Percentiles rank a stretch among this genome's conserved stretches.
Conservation (phyloP, 2,888 invertebrate species). For the Chloroclysta siterata region DNA sequence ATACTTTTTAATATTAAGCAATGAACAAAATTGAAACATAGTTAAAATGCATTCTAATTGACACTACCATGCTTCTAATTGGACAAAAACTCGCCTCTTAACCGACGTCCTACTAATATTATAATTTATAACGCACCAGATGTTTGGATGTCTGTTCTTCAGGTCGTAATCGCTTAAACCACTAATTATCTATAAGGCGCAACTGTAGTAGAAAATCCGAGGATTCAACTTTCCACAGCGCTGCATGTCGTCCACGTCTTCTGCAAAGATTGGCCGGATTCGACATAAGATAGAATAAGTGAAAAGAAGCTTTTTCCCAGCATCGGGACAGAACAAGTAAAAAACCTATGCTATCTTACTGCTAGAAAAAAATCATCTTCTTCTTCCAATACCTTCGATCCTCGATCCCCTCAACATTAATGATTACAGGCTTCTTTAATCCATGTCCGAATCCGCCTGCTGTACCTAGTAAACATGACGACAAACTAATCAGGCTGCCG, state of each 20-base stretch:
- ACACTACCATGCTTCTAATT: slow-evolving; percentile 7
- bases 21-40: background rate
- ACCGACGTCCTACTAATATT: background rate
- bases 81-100: slow-evolving; percentile 10
- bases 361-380: background rate
- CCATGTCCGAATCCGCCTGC: background rate
- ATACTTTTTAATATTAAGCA: background rate
- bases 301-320: background rate
- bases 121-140: background rate
- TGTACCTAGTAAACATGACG: background rate
- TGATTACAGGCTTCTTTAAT: background rate
- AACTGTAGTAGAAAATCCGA: no score
- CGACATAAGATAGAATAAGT: no score
- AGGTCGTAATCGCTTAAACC: no score
- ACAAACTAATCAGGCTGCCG: slow-evolving; percentile 28
- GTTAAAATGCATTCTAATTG: slow-evolving; percentile 10
- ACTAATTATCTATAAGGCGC: no score
- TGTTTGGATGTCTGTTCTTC: background rate
- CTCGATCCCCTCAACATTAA: no score
- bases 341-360: background rate
- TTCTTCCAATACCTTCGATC: no score
- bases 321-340: background rate
- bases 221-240: no score
- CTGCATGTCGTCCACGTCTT: background rate
- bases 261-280: background rate